Evolutionary conservation across 2,888 invertebrate species (phyloP), one percentile per base, ranked within the genome.

Genomic region (Chloroclysta siterata): DNA sequence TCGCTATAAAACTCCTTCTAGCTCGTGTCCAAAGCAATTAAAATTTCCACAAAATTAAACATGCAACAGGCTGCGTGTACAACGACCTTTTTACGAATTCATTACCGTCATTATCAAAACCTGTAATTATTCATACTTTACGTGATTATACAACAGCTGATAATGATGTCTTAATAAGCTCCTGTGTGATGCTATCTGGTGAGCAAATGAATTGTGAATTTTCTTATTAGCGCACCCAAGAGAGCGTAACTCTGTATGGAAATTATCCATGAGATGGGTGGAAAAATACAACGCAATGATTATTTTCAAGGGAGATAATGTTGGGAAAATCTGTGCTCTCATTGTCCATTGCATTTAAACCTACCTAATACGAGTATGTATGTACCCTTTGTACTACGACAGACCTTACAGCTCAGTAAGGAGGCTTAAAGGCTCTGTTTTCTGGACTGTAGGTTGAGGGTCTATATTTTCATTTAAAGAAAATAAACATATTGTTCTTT

Each of bases 141-240:
- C 84, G 78, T 83, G 83, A 81, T 82, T 80, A 82, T 80, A 83
- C 80, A 84, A 83, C 75, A 77, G 70, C 65, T 72, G 77, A 79
- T 82, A 77, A 83, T 82, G 82, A 82, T 76, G 73, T 78, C 75
- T 76, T 82, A 88, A 88, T 87, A 83, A 85, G 67, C 70, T 71
- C 76, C 76, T 73, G 73, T 73, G 73, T 71, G 81, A 80, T 80
- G 76, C 75, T 83, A 85, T 84, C 82, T 77, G 63, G 67, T 67
- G 74, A 78, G 75, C 79, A 84, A 88, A 88, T 87, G 82, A 85
- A 83, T 85, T 85, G 81, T 81, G 80, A 84, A 81, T 84, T 82
- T 84, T 79, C 76, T 77, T 80, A 85, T 87, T 82, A 87, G 73
- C 75, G 79, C 75, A 78, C 72, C 71, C 81, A 80, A 71, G 84